Evolutionary conservation across 2,888 invertebrate species (phyloP).

Genomic region (Pollenia labialis): DNA sequence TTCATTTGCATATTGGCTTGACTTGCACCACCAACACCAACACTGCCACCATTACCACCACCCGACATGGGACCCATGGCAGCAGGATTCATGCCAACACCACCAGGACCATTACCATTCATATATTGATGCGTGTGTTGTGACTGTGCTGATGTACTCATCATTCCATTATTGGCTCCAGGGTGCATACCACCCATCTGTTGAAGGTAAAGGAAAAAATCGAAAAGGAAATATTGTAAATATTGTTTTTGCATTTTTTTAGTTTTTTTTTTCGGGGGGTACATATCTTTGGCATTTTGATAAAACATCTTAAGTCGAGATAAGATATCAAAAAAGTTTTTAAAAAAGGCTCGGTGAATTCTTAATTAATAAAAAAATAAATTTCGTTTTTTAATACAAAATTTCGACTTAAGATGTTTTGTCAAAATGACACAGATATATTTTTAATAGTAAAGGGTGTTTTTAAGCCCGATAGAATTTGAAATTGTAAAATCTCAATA

Average conservation of each 20-base stretch:
- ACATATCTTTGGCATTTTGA: no score
- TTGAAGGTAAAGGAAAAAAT: slow-evolving; percentile 27
- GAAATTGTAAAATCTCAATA: no score
- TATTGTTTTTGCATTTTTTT: slow-evolving; percentile 8
- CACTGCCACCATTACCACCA: slow-evolving; percentile 62
- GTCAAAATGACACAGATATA: no score
- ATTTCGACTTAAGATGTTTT: no score
- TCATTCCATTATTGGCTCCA: slow-evolving; percentile 79
- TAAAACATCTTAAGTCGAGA: no score
- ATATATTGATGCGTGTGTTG: slow-evolving; percentile 80
- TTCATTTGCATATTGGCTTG: slow-evolving; percentile 74
- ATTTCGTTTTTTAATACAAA: no score
- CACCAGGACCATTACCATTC: slow-evolving; percentile 77
- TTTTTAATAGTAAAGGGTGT: slow-evolving; percentile 10
- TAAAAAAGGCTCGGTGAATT: no score
- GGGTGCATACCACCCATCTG: slow-evolving; percentile 83
- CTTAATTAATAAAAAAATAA: no score
- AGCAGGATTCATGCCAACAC: slow-evolving; percentile 73
- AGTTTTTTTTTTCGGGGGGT: slow-evolving; percentile 1
- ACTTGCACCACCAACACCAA: slow-evolving; percentile 71
- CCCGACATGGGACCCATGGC: slow-evolving; percentile 84
- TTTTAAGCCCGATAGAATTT: no score
- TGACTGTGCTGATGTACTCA: slow-evolving; percentile 78
- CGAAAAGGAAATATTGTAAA: neutral
- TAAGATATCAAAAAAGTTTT: no score